Conservation (phyloP, 2,888 invertebrate genomes). For the Cantharis lateralis region DNA sequence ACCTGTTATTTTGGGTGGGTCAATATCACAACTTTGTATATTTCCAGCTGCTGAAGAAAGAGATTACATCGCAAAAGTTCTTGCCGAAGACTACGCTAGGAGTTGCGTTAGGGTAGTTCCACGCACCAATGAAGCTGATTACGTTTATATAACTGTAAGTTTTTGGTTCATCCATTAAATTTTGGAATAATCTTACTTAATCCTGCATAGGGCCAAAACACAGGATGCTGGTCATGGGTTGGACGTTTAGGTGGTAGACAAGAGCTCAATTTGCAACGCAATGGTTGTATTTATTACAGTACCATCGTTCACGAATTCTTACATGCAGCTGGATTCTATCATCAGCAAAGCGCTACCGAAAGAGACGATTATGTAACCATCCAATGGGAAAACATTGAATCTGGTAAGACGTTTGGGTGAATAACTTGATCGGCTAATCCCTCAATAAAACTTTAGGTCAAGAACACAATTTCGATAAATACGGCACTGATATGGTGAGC, state of each 20-base stretch:
- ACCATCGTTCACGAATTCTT: slow-evolving; percentile 78
- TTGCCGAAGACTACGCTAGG: slow-evolving; percentile 61
- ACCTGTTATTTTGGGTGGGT: too few relatives aligned
- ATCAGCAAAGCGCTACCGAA: slow-evolving; percentile 80
- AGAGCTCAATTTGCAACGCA: slow-evolving; percentile 48
- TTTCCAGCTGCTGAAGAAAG: neutral
- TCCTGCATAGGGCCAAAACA: neutral
- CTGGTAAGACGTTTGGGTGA: slow-evolving; percentile 22
- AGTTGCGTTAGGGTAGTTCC: slow-evolving; percentile 5
- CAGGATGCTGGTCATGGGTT: slow-evolving; percentile 24
- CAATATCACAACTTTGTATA: too few relatives aligned
- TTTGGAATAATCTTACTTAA: too few relatives aligned
- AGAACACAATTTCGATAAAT: slow-evolving; percentile 70
- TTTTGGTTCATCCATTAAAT: neutral
- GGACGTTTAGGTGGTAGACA: slow-evolving; percentile 19
- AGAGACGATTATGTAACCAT: slow-evolving; percentile 77
- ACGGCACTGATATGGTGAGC: slow-evolving; percentile 65
- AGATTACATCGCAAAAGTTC: neutral
- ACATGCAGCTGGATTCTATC: slow-evolving; percentile 81
- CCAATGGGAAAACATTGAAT: slow-evolving; percentile 71
- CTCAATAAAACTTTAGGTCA: slow-evolving; percentile 50
- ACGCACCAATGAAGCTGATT: neutral
- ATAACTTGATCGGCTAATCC: neutral
- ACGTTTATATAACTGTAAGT: slow-evolving; percentile 1
- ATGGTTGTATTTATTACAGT: slow-evolving; percentile 64